phyloP scores from a whole-genome alignment of 1,140 invertebrate species.

The Maconellicoccus hirsutus region DNA sequence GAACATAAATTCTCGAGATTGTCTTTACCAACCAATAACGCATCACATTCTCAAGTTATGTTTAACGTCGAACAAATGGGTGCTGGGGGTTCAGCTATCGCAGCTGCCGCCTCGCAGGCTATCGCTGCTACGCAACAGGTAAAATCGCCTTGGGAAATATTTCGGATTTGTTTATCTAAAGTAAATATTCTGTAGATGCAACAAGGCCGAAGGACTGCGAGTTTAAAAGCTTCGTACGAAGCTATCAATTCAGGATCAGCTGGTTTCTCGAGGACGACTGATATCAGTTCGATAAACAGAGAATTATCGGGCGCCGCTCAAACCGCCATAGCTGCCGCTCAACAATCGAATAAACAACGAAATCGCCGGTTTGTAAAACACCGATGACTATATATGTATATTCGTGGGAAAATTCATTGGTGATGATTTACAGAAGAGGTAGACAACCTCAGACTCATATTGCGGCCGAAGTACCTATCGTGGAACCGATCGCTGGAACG shows the following conservation, averaged over 20 bases:
- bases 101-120: constrained; percentile 87
- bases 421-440: constrained; percentile 23
- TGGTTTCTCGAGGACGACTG: constrained; percentile 35
- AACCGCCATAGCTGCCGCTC: constrained; percentile 60
- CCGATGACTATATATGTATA: no score
- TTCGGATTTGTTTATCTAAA: constrained; percentile 14
- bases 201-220: constrained; percentile 82
- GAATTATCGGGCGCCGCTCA: constrained; percentile 65
- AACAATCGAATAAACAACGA: constrained; percentile 45
- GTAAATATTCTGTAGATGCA: constrained; percentile 57
- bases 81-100: constrained; percentile 74
- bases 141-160: constrained; percentile 25
- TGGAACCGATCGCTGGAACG: constrained; percentile 19
- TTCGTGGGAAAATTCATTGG: neutral
- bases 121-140: constrained; percentile 91
- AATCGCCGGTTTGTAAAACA: constrained; percentile 46
- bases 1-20: neutral
- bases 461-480: constrained; percentile 16
- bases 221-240: constrained; percentile 88
- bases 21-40: neutral
- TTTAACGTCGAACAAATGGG: constrained; percentile 35
- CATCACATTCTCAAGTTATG: constrained; percentile 9
- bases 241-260: constrained; percentile 45
- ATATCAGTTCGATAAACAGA: constrained; percentile 45
- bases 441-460: constrained; percentile 13